Conservation (phyloP, 1,140 invertebrate species). For the Homarus americanus region DNA sequence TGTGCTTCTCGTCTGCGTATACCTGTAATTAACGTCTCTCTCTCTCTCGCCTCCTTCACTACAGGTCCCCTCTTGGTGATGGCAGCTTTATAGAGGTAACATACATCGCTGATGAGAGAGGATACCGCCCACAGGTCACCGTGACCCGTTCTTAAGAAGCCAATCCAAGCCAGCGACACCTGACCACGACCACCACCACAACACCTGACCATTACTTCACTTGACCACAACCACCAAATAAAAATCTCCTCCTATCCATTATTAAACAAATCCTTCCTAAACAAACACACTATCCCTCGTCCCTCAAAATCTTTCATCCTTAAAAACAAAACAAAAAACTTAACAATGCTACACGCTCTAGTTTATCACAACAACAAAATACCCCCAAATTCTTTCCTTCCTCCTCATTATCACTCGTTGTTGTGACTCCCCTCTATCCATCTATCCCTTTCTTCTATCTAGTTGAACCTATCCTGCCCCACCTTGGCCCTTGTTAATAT, state of each 20-base stretch:
- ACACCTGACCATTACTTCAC: no score
- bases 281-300: no score
- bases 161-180: background rate
- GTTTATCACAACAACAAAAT: background rate
- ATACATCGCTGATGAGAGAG: background rate
- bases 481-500: background rate
- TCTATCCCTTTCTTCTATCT: background rate
- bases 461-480: background rate
- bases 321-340: no score
- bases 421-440: background rate
- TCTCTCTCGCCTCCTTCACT: no score
- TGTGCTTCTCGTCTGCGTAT: no score
- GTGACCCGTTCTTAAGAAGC: background rate
- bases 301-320: no score
- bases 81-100: background rate
- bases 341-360: background rate
- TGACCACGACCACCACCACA: no score
- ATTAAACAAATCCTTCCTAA: no score
- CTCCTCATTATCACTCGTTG: background rate
- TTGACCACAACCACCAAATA: no score
- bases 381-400: background rate
- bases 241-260: no score
- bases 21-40: no score
- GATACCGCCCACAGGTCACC: background rate
- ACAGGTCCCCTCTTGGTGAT: background rate